Conservation (phyloP, 2,113 vertebrate genomes). For the Nibea albiflora region DNA sequence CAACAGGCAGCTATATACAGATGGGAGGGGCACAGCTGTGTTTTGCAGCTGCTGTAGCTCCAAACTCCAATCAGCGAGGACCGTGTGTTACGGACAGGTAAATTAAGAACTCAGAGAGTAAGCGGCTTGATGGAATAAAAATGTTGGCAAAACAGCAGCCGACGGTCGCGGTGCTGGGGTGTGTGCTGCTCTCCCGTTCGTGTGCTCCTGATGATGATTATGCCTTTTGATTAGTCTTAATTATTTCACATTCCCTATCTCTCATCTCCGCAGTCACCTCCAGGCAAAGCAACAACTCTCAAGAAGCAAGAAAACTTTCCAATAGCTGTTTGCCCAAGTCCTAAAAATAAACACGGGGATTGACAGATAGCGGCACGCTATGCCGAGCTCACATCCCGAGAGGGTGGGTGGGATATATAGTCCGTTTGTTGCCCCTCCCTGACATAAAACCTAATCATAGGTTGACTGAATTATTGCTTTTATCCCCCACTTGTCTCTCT, state of each 20-base stretch:
- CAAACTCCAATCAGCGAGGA: conserved; percentile 43
- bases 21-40: conserved; percentile 36
- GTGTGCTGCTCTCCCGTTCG: conserved; percentile 2
- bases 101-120: conserved; percentile 40
- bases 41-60: conserved; percentile 47
- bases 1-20: conserved; percentile 21
- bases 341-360: conserved; percentile 45
- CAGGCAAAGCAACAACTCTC: conserved; percentile 29
- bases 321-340: conserved; percentile 4
- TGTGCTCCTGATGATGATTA: conserved; percentile 47
- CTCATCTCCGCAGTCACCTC: conserved; percentile 35
- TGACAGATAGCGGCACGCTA: conserved; percentile 17
- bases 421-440: conserved; percentile 24
- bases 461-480: conserved; percentile 42
- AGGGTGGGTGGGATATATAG: conserved; percentile 34
- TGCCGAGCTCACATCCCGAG: conserved; percentile 7
- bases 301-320: conserved; percentile 60
- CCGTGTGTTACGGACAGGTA: conserved; percentile 48
- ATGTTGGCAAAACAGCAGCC: conserved; percentile 49
- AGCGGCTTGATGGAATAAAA: conserved; percentile 58
- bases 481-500: not conserved
- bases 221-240: conserved; percentile 52
- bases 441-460: conserved; percentile 19
- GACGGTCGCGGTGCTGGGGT: not conserved
- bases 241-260: conserved; percentile 30